Conservation (phyloP, 2,888 invertebrate genomes). For the Hybos culiciformis region DNA sequence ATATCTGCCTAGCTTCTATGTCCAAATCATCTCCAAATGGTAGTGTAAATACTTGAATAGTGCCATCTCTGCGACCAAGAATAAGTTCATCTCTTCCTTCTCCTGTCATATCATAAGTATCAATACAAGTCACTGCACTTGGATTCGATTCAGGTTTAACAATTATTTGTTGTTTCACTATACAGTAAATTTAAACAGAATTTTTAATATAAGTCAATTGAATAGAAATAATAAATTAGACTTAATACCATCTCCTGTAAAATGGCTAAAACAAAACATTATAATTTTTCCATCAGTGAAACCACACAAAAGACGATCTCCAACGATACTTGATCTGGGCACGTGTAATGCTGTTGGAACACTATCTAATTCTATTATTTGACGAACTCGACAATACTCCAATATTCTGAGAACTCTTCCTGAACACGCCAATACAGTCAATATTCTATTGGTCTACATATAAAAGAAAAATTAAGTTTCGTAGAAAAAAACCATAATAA, state of each 20-base stretch:
- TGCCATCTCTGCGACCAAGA: slow-evolving; percentile 68
- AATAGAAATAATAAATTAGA: not conserved
- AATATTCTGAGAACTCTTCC: slow-evolving; percentile 66
- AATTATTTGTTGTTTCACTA: slow-evolving; percentile 18
- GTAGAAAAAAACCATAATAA: no score
- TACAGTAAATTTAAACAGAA: not conserved
- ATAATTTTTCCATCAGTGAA: slow-evolving; percentile 82
- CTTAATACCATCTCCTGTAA: slow-evolving; percentile 16
- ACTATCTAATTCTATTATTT: slow-evolving; percentile 39
- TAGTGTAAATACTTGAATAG: slow-evolving; percentile 57
- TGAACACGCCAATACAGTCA: slow-evolving; percentile 66
- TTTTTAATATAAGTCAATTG: not conserved
- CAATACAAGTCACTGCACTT: slow-evolving; percentile 48
- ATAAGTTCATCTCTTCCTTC: slow-evolving; percentile 56
- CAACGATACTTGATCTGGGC: slow-evolving; percentile 49
- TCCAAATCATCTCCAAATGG: slow-evolving; percentile 36
- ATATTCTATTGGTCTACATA: slow-evolving; percentile 46
- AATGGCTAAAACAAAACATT: slow-evolving; percentile 39
- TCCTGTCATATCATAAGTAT: slow-evolving; percentile 54
- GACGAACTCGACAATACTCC: slow-evolving; percentile 56
- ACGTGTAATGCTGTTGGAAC: slow-evolving; percentile 49
- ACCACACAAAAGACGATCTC: slow-evolving; percentile 65
- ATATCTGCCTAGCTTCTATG: slow-evolving; percentile 18
- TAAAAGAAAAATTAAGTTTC: not conserved
- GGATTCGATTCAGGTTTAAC: slow-evolving; percentile 15